Evolutionary conservation across 2,888 invertebrate genomes (phyloP).

Genomic region (Biston betularia): DNA sequence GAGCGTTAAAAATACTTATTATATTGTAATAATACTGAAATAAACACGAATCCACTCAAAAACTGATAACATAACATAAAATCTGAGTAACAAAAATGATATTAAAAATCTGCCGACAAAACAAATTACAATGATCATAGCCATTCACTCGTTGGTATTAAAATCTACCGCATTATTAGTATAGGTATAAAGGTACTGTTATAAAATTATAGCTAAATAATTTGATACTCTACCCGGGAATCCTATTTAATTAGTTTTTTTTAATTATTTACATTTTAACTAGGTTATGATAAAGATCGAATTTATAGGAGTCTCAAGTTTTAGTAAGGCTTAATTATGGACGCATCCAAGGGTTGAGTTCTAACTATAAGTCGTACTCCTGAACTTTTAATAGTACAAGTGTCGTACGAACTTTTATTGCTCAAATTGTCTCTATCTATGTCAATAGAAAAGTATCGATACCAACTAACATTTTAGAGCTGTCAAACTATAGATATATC

Average conservation of each 20-base stretch:
- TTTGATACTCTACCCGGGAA: constrained; percentile 37
- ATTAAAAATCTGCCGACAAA: constrained; percentile 41
- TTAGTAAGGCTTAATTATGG: no score
- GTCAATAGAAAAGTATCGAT: no score
- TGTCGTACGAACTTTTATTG: no score
- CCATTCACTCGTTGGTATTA: constrained; percentile 44
- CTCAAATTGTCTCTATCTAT: no score
- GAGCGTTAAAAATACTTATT: constrained; percentile 12
- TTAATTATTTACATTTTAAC: background rate
- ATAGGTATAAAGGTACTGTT: constrained; percentile 35
- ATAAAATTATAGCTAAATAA: constrained; percentile 53
- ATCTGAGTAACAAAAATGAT: constrained; percentile 45
- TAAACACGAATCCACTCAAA: constrained; percentile 42
- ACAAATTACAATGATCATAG: constrained; percentile 55
- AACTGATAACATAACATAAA: constrained; percentile 51
- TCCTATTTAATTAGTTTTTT: background rate
- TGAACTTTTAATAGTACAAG: no score
- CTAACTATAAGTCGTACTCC: no score
- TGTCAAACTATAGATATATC: no score
- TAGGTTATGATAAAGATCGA: background rate
- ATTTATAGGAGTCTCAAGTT: no score
- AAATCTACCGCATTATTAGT: constrained; percentile 19
- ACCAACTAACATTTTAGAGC: no score
- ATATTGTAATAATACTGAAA: constrained; percentile 61
- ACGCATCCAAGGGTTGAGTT: no score